Conservation (phyloP, 2,797 vertebrate species). For the Capromys pilorides region DNA sequence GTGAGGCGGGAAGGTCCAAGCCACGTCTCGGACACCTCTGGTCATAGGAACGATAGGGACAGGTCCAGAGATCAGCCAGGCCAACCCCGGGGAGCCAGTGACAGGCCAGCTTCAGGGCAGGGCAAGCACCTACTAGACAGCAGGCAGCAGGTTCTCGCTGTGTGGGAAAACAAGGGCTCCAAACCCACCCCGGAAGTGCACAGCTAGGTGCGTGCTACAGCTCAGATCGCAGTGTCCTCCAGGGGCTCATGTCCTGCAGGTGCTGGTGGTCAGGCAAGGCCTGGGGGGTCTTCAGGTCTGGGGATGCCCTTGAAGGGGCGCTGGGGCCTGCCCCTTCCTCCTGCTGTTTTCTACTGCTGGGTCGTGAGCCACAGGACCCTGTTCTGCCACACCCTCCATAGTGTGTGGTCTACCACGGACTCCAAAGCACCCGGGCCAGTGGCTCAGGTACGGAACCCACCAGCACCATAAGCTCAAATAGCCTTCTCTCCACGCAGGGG, state of each 20-base stretch:
- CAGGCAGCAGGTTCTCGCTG: fast-evolving
- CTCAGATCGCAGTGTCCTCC: no score
- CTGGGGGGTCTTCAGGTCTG: background rate
- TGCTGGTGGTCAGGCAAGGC: background rate
- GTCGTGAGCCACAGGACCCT: background rate
- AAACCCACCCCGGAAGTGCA: fast-evolving
- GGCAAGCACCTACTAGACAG: background rate
- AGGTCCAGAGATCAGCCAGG: fast-evolving
- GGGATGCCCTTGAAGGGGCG: background rate
- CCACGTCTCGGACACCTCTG: background rate
- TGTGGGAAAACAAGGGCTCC: fast-evolving
- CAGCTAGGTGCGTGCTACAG: fast-evolving
- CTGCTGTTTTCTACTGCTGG: background rate
- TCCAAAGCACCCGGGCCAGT: background rate
- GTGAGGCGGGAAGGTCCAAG: no score
- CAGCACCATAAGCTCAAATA: background rate
- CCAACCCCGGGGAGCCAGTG: no score
- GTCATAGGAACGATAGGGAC: fast-evolving
- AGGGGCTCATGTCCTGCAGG: background rate
- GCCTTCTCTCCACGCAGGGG: background rate
- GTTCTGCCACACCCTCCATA: background rate
- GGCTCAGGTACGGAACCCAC: background rate
- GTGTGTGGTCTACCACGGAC: background rate
- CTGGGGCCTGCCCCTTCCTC: background rate
- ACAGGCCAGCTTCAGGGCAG: fast-evolving